phyloP scores from a whole-genome alignment of 2,888 invertebrate genomes.

The Anoplius nigerrimus region DNA sequence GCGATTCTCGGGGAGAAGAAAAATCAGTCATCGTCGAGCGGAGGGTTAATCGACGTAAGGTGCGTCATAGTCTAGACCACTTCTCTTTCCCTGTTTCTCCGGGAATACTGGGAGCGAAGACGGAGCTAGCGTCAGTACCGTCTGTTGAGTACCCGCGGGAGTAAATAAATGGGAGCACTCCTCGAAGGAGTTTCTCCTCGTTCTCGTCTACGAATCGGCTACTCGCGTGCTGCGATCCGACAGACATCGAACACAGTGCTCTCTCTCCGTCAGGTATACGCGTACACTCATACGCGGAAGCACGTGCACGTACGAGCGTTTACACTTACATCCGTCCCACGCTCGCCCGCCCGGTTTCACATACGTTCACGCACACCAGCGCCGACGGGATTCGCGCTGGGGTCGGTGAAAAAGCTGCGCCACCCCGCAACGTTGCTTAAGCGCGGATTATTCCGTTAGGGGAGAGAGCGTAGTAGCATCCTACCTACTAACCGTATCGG shows the following conservation, averaged over 20 bases:
- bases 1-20: too few species aligned
- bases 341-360: background rate
- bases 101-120: conserved; percentile 17
- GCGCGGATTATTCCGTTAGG: conserved; percentile 43
- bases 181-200: conserved; percentile 18
- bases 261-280: too few species aligned
- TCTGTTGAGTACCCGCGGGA: conserved; percentile 60
- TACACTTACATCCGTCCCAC: background rate
- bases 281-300: background rate
- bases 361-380: background rate
- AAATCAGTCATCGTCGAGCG: too few species aligned
- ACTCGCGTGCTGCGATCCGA: conserved; percentile 22
- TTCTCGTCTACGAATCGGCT: conserved; percentile 35
- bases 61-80: too few species aligned
- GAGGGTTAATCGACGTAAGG: too few species aligned
- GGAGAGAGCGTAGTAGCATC: conserved; percentile 34
- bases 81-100: too few species aligned
- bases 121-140: conserved; percentile 60
- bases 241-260: background rate
- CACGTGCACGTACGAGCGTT: conserved; percentile 3
- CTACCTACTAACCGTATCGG: conserved; percentile 52
- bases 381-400: background rate
- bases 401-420: conserved; percentile 28
- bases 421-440: background rate
- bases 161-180: conserved; percentile 61